phyloP scores from a whole-genome alignment of 2,888 invertebrate species.

The Limnephilus lunatus region DNA sequence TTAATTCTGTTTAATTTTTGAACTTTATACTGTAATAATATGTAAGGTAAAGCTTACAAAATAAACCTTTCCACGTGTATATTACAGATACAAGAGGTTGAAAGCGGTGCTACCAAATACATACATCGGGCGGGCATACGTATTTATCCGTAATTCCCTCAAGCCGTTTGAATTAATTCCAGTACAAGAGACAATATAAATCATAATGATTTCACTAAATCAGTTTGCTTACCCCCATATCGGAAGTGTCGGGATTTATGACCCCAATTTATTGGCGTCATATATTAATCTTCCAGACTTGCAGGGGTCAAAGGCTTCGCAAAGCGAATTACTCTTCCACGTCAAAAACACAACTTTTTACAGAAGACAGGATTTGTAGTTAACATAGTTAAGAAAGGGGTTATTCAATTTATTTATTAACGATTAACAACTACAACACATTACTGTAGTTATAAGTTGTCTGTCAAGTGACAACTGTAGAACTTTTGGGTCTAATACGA shows the following conservation, averaged over 20 bases:
- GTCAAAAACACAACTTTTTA: background rate
- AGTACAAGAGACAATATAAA: background rate
- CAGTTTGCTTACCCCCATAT: background rate
- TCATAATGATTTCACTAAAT: background rate
- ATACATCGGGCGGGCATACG: background rate
- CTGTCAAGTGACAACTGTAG: too few species aligned
- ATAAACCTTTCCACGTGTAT: too few species aligned
- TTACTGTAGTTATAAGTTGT: too few species aligned
- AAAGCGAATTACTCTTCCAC: background rate
- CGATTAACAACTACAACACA: too few species aligned
- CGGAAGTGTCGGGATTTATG: background rate
- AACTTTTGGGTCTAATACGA: too few species aligned
- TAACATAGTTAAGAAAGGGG: too few species aligned
- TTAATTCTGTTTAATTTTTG: too few species aligned
- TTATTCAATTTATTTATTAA: too few species aligned
- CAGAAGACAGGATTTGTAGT: background rate
- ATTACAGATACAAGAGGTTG: background rate
- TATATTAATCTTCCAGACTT: background rate
- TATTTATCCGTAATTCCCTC: too few species aligned
- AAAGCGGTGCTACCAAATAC: background rate
- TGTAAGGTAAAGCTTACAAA: background rate
- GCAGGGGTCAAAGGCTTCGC: background rate
- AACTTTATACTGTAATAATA: too few species aligned
- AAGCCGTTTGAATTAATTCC: background rate
- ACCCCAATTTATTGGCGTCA: slow-evolving; percentile 1